Evolutionary conservation across 2,888 invertebrate genomes (phyloP), one percentile per base, ranked within the genome.

Genomic region (Ditylenchus weischeri): DNA sequence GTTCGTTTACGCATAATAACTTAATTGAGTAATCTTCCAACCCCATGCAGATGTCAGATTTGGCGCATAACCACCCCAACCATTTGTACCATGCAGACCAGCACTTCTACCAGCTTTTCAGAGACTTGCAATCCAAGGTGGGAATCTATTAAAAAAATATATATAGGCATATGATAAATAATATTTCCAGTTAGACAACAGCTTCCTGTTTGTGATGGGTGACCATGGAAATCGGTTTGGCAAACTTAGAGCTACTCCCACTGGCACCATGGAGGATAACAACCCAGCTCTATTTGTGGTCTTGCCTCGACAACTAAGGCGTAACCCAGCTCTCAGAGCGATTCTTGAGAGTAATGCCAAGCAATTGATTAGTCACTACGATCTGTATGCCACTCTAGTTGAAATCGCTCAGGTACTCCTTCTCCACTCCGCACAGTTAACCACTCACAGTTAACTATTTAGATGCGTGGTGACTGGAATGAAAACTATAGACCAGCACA

Each of bases 21-120:
- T 36, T n/a, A 21, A 70, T 66, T 36, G 68, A 75, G 1, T 10
- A 23, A 8, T 7, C 1, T 18, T 15, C 29, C 2, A 29, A 23
- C 10, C 11, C 11, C 69, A 19, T 72, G 0, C 76, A 76, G 77
- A 72, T 71, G 10, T 71, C 71, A 15, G 69, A 72, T 18, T 49
- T 76, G 19, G 75, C 72, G 43, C 77, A 78, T 61, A 70, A 75
- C 61, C 65, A 65, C 13, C 68, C 72, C 51, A 73, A 74, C 58
- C 66, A 64, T 23, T 65, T 76, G 43, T 66, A 67, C 38, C 74
- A 72, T 50, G 68, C 70, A 10, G 77, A 78, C 61, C 69, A 69
- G 19, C 69, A 75, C 54, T 68, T 75, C 48, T 47, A 62, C 47
- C 48, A 21, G 18, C 47, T 62, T 13, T 23, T 62, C 5, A 36